phyloP scores from a whole-genome alignment of 2,113 vertebrate species.

The Tachysurus vachellii region DNA sequence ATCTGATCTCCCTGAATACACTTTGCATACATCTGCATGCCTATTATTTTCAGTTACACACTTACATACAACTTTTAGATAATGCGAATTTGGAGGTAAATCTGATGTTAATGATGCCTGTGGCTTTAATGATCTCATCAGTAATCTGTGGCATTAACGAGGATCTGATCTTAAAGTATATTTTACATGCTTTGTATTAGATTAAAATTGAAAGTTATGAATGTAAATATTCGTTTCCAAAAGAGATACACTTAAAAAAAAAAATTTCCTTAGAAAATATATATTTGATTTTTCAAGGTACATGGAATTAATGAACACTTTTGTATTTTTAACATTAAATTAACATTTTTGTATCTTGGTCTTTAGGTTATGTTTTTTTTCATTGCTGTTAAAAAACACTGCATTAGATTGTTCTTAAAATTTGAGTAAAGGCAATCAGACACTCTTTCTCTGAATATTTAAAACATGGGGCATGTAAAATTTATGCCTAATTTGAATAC shows the following conservation, averaged over 20 bases:
- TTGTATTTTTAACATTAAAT: no score
- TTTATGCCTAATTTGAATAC: conserved; percentile 99
- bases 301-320: conserved; percentile 42
- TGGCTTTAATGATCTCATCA: conserved; percentile 45
- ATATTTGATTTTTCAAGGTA: conserved; percentile 32
- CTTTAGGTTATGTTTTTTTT: conserved; percentile 68
- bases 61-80: conserved; percentile 51
- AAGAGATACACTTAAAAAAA: neutral
- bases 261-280: neutral
- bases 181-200: neutral
- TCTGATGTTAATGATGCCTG: conserved; percentile 53
- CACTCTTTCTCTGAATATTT: conserved; percentile 98
- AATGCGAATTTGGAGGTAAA: conserved; percentile 51
- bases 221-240: neutral
- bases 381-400: conserved; percentile 70
- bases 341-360: conserved; percentile 49
- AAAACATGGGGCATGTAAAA: conserved; percentile 98
- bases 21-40: conserved; percentile 79
- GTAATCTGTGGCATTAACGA: conserved; percentile 41
- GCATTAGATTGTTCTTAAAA: conserved; percentile 94
- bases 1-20: conserved; percentile 75
- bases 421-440: conserved; percentile 91
- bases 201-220: neutral
- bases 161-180: neutral
- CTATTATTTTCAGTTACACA: conserved; percentile 61